Percentiles rank a stretch among this genome's conserved stretches.
These are phyloP conservation scores for Dendrolimus houi DNA, from an alignment of 2,888 invertebrate species.

Conservation along the genomic window DNA sequence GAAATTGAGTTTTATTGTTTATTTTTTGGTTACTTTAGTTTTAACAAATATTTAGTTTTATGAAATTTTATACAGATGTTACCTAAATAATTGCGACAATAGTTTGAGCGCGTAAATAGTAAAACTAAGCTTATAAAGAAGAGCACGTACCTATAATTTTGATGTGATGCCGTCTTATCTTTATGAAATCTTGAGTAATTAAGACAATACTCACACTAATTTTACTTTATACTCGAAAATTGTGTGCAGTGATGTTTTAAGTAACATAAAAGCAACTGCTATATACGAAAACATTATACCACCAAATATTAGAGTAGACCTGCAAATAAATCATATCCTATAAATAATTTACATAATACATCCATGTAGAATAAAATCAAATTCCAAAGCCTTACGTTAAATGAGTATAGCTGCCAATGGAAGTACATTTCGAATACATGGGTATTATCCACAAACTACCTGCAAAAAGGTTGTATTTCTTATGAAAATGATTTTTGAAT, in stretches of 20 bases:
- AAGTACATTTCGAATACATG: slow-evolving; percentile 57
- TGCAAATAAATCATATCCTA: slow-evolving; percentile 16
- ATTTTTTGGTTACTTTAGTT: no score
- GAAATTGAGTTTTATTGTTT: no score
- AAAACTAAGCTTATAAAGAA: no score
- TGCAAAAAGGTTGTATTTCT: slow-evolving; percentile 16
- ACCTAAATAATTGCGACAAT: no score
- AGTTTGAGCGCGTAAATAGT: no score
- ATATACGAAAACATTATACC: slow-evolving; percentile 53
- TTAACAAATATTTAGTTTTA: no score
- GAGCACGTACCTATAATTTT: no score
- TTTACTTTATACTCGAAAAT: slow-evolving; percentile 64
- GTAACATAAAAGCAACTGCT: slow-evolving; percentile 39
- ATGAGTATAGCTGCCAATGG: slow-evolving; percentile 44
- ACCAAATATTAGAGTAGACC: slow-evolving; percentile 47
- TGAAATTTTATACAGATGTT: no score
- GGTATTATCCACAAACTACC: slow-evolving; percentile 61
- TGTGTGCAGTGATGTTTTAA: slow-evolving; percentile 56
- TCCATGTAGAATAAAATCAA: background rate
- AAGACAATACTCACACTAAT: slow-evolving; percentile 47
- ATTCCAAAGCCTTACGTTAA: slow-evolving; percentile 34
- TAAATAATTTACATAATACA: background rate
- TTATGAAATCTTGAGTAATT: no score
- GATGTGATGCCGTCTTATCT: no score
- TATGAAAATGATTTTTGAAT: no score